phyloP scores from a whole-genome alignment of 2,888 invertebrate genomes.

The Trissolcus brochymenae region DNA sequence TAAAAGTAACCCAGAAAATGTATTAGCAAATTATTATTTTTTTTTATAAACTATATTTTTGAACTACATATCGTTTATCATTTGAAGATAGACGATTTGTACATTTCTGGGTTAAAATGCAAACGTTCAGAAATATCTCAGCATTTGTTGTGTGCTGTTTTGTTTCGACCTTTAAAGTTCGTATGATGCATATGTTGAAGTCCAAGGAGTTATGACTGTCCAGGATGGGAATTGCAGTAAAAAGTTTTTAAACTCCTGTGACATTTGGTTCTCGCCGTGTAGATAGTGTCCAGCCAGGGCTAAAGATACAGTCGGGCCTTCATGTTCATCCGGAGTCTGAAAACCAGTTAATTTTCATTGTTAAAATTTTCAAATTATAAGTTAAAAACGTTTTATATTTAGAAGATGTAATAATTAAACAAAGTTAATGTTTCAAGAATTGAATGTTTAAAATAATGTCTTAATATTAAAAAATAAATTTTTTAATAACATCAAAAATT shows the following conservation, averaged over 20 bases:
- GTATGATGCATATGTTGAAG: conserved; percentile 83
- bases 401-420: not conserved
- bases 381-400: not conserved
- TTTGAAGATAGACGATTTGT: not conserved
- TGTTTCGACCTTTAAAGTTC: conserved; percentile 72
- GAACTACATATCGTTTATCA: not conserved
- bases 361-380: not conserved
- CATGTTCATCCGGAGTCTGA: conserved; percentile 73
- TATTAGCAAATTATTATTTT: not conserved
- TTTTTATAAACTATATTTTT: too few species aligned
- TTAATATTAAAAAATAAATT: too few species aligned
- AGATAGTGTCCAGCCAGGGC: conserved; percentile 81
- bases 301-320: conserved; percentile 78
- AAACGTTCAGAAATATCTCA: conserved; percentile 3
- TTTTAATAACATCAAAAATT: not conserved
- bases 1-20: not conserved
- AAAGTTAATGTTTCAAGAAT: not conserved
- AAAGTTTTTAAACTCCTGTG: conserved; percentile 78
- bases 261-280: conserved; percentile 78
- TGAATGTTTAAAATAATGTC: too few species aligned
- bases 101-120: not conserved
- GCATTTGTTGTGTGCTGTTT: conserved; percentile 3
- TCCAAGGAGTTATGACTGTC: conserved; percentile 84
- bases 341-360: not conserved
- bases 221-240: conserved; percentile 81